Conservation (phyloP, 1,140 invertebrate genomes). For the Drusus annulatus region DNA sequence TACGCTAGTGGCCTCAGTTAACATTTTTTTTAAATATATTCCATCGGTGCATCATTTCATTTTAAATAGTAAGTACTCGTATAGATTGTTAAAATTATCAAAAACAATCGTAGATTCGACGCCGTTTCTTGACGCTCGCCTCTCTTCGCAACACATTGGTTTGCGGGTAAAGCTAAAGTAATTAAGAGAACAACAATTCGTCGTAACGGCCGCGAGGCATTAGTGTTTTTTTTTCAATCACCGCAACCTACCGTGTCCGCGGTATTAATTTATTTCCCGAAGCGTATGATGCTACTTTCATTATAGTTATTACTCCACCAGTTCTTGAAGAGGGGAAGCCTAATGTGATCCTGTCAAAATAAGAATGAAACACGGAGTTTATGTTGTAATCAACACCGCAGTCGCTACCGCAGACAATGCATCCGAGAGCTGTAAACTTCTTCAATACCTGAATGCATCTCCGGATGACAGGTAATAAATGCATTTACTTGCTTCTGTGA, state of each 20-base stretch:
- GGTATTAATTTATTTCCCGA: constrained; percentile 7
- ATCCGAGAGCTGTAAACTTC: constrained; percentile 29
- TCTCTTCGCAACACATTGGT: no score
- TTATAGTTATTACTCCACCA: constrained; percentile 14
- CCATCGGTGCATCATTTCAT: no score
- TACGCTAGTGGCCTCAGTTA: no score
- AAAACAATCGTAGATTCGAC: no score
- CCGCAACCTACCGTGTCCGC: background rate
- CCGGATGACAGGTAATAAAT: constrained; percentile 35
- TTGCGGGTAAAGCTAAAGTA: no score
- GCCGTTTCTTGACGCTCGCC: no score
- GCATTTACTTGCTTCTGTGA: constrained; percentile 35
- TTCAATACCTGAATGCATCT: constrained; percentile 37
- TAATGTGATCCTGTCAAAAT: constrained; percentile 29
- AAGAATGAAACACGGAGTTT: constrained; percentile 22
- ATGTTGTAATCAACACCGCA: constrained; percentile 44
- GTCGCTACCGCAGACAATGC: constrained; percentile 27
- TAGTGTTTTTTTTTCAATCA: background rate
- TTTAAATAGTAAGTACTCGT: no score
- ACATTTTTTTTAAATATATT: no score
- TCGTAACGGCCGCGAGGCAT: no score
- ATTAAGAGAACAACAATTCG: no score
- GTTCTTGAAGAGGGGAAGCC: background rate
- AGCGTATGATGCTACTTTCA: constrained; percentile 5
- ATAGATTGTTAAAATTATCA: no score